Base-by-base conservation (phyloP, 2,888 invertebrate species). In the Phyllotreta cruciferae region DNA sequence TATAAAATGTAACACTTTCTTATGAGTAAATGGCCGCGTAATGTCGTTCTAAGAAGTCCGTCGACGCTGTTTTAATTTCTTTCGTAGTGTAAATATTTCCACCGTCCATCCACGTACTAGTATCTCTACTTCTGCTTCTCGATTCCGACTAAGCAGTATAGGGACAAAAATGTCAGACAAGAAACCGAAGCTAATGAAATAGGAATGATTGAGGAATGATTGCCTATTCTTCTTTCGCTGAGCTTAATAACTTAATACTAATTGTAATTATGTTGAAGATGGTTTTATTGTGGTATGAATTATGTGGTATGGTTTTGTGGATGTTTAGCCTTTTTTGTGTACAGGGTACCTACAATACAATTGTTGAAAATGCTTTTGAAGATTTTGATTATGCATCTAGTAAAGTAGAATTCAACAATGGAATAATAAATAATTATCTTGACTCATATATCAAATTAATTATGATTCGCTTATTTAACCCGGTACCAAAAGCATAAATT, bases 1-100 rank as follows among this genome's bases (percentile, higher is more conserved):
- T 52, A 57, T 62, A 11, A 62, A 62, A 57, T 62, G 57, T 62
- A 36, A 62, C 53, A 57, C 56, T 62, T 62, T 62, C 52, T 52
- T 53, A 44, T 42, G 50, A 42, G 58, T 42, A 42, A 52, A 41
- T 52, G 52, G 10, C 41, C 13, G 44, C 34, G 35, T 7, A 9
- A 1, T 50, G 44, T 8, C 47, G 52, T 62, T 62, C 57, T 34
- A 11, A 39, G 62, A 62, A 57, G 53, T 57, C 11, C 39, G 53
- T 62, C 53, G 52, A 57, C 62, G 38, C 10, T 52, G 53, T 39
- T 57, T 49, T 62, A 62, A 57, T 62, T 62, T 53, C 56, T 57
- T 50, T 36, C 53, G 39, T 39, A 57, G 56, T 34, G 52, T 62
- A 57, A 57, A 62, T 62, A 62, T 56, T 52, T 62, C 38, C 42